Base-by-base conservation (phyloP, 1,140 invertebrate species). In the Drosophila tropicalis region DNA sequence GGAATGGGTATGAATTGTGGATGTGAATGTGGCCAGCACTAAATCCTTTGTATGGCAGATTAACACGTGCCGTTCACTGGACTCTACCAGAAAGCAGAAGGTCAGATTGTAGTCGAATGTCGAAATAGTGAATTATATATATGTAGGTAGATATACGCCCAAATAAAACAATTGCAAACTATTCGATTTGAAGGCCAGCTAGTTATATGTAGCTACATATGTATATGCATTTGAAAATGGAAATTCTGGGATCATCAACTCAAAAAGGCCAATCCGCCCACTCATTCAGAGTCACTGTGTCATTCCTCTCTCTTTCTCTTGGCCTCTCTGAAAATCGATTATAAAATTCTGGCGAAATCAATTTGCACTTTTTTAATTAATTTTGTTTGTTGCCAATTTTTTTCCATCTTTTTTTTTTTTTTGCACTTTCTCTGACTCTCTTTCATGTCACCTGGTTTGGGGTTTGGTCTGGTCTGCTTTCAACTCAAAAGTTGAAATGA, bases 31-130 rank as follows among this genome's bases (percentile, higher is more conserved):
- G 36, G 15, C 15, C 17, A 47, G 66, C 62, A 82, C 76, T 87
- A 87, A 87, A 81, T 87, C 83, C 83, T 82, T 72, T 66, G 76
- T 82, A 76, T 87, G 76, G 83, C 83, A 87, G 83, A 87, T 87
- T 87, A 87, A 82, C 79, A 87, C 83, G 83, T 87, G 70, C 79
- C 56, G 76, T 72, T 79, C 76, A 63, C 51, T 62, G 70, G 61
- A 70, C 19, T 67, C 36, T 36, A 55, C 40, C 41, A 72, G 67
- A 47, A 60, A 66, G 36, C 75, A 79, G 72, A 82, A 86, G 83
- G 83, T 81, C 83, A 86, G 77, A 72, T 69, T 66, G 51, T 44
- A 76, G 62, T 62, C 68, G 40, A 67, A 61, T 34, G 32, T 40
- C 54, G 13, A 25, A 44, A 41, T 19, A 22, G 40, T 44, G 51